Evolutionary conservation across 2,888 invertebrate species (phyloP).

Genomic region (Campoplex capitator): DNA sequence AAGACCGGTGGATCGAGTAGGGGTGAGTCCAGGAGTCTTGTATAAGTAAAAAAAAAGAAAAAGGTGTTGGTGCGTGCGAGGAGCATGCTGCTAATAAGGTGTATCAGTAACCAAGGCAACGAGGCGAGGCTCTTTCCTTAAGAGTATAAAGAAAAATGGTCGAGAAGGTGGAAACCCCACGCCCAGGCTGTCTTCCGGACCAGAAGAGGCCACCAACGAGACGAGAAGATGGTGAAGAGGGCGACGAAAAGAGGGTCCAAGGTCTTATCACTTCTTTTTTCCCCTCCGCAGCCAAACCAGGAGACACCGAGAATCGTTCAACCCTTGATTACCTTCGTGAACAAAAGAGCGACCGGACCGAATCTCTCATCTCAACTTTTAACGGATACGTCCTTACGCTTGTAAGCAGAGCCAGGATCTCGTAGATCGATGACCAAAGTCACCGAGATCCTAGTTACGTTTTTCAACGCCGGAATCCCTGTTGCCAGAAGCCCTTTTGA

Average conservation of each 20-base stretch:
- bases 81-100: conserved; percentile 76
- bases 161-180: conserved; percentile 73
- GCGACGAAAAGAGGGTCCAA: conserved; percentile 7
- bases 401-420: background rate
- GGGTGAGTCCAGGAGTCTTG: background rate
- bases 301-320: conserved; percentile 1
- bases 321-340: background rate
- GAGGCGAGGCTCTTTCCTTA: conserved; percentile 77
- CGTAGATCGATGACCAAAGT: background rate
- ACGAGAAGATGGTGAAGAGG: conserved; percentile 45
- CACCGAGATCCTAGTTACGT: background rate
- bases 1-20: background rate
- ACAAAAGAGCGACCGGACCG: background rate
- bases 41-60: background rate
- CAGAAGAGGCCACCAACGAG: conserved; percentile 39
- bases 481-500: background rate
- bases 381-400: background rate
- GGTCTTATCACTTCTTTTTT: conserved; percentile 31
- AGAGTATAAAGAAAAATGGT: conserved; percentile 80
- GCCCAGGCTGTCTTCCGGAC: conserved; percentile 39
- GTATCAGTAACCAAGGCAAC: conserved; percentile 81
- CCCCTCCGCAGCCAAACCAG: background rate
- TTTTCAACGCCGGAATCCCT: background rate
- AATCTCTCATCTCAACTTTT: background rate
- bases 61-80: conserved; percentile 23